Evolutionary conservation across 2,888 invertebrate species (phyloP).

Genomic region (Amphiduros pacificus): DNA sequence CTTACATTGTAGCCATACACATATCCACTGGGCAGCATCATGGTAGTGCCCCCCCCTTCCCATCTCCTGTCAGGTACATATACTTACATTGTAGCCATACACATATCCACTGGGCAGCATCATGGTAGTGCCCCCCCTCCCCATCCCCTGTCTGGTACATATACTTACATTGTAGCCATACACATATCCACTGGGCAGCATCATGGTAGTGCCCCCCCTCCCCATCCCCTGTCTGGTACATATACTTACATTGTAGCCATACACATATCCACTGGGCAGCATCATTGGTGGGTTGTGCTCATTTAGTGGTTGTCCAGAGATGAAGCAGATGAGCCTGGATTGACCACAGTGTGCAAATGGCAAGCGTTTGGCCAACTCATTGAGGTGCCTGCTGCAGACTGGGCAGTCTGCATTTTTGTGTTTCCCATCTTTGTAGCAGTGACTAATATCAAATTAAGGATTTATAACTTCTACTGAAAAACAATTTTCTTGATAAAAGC

Average conservation of each 20-base stretch:
- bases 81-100: slow-evolving; percentile 65
- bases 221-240: not conserved
- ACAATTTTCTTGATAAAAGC: no score
- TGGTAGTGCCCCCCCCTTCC: no score
- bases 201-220: slow-evolving; percentile 71
- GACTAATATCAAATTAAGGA: slow-evolving; percentile 33
- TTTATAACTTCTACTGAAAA: no score
- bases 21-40: slow-evolving; percentile 98
- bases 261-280: slow-evolving; percentile 97
- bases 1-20: slow-evolving; percentile 70
- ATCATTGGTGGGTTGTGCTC: slow-evolving; percentile 98
- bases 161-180: slow-evolving; percentile 65
- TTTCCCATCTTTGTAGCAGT: slow-evolving; percentile 54
- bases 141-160: not conserved
- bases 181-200: slow-evolving; percentile 97
- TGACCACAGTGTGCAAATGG: slow-evolving; percentile 94
- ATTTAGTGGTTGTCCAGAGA: slow-evolving; percentile 88
- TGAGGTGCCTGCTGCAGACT: slow-evolving; percentile 86
- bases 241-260: slow-evolving; percentile 61
- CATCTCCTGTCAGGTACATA: no score
- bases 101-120: slow-evolving; percentile 98
- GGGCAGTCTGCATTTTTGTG: slow-evolving; percentile 80
- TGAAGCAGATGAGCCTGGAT: slow-evolving; percentile 87
- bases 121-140: slow-evolving; percentile 75
- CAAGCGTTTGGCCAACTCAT: slow-evolving; percentile 79